Percentiles rank a stretch among this genome's conserved stretches.
Evolutionary conservation across 1,140 invertebrate genomes (phyloP).

Genomic region (Trinorchestia longiramus): DNA sequence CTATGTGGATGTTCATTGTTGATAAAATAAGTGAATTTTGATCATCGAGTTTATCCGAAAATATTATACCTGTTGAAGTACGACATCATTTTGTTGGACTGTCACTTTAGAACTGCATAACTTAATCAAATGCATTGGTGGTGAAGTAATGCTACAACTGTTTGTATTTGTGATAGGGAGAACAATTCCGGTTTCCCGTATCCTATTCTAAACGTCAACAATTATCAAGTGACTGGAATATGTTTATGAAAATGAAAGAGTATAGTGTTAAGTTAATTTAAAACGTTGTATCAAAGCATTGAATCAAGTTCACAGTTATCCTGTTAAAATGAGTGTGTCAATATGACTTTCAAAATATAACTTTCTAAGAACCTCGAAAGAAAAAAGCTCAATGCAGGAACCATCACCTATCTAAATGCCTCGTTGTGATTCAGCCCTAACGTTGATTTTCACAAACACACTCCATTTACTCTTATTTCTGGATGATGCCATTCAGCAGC

Average conservation of each 20-base stretch:
- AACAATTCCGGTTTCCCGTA: background rate
- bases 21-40: background rate
- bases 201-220: background rate
- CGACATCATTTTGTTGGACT: no score
- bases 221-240: background rate
- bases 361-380: background rate
- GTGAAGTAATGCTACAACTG: background rate
- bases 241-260: background rate
- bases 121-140: no score
- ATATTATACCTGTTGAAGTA: no score
- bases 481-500: background rate
- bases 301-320: background rate
- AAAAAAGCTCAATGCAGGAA: background rate
- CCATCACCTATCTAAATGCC: background rate
- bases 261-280: background rate
- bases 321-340: background rate
- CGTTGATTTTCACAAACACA: background rate
- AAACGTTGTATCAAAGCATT: background rate
- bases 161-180: background rate
- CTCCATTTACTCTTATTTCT: background rate
- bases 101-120: no score
- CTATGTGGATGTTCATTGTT: background rate
- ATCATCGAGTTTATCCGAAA: no score
- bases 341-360: background rate
- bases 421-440: background rate